phyloP scores from a whole-genome alignment of 2,888 invertebrate species.

The Sphaerophoria taeniata region DNA sequence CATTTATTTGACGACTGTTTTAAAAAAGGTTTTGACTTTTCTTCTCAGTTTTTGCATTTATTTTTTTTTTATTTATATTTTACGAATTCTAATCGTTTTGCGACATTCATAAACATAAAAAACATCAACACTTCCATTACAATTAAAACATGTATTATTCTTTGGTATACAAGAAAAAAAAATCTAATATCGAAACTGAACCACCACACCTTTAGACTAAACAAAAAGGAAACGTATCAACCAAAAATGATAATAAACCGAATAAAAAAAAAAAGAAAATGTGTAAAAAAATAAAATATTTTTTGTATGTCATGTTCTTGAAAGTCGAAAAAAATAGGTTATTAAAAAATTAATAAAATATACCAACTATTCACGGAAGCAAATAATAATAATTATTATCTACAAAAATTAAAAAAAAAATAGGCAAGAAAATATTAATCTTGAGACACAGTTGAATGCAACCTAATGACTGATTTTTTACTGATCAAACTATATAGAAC shows the following conservation, averaged over 20 bases:
- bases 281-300: constrained; percentile 26
- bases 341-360: constrained; percentile 27
- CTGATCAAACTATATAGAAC: constrained; percentile 70
- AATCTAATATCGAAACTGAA: constrained; percentile 58
- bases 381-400: background rate
- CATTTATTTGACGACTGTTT: no score
- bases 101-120: no score
- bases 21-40: no score
- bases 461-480: constrained; percentile 75
- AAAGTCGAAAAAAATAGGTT: constrained; percentile 46
- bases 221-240: constrained; percentile 53
- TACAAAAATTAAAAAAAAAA: constrained; percentile 21
- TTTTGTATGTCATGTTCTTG: constrained; percentile 45
- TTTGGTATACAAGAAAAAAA: background rate
- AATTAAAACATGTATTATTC: no score
- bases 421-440: constrained; percentile 48
- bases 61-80: no score
- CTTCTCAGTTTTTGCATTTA: no score
- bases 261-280: constrained; percentile 37
- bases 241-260: constrained; percentile 46
- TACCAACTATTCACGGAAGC: background rate
- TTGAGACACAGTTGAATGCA: constrained; percentile 72
- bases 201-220: constrained; percentile 69
- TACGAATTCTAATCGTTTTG: no score
- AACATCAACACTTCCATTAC: no score